These are phyloP conservation scores for Cydia strobilella DNA, from an alignment of 1,140 invertebrate genomes.

Conservation along the genomic window DNA sequence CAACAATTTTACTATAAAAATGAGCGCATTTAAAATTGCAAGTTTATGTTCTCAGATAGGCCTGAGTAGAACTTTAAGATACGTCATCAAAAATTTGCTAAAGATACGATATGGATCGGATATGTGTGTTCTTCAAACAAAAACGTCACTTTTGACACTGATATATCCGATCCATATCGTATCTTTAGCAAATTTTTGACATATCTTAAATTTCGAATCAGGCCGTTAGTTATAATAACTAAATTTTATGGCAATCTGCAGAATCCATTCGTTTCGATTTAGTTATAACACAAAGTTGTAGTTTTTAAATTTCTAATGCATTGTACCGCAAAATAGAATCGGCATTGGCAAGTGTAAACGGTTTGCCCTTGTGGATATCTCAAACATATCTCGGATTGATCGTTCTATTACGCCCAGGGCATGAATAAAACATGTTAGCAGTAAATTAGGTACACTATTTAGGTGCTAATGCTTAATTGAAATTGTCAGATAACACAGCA, in stretches of 20 bases:
- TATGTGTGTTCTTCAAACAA: too few relatives aligned
- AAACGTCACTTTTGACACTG: too few relatives aligned
- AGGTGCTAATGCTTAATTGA: too few relatives aligned
- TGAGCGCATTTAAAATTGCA: neutral
- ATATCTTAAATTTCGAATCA: too few relatives aligned
- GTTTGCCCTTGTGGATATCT: neutral
- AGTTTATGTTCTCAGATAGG: conserved; percentile 2
- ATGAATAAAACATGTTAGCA: neutral
- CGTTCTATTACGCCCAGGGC: neutral
- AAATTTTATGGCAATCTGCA: conserved; percentile 11
- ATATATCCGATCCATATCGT: too few relatives aligned
- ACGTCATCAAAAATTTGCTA: too few relatives aligned
- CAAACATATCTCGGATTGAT: neutral
- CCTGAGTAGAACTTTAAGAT: too few relatives aligned
- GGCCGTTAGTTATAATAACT: neutral
- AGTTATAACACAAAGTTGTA: neutral
- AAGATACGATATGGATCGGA: too few relatives aligned
- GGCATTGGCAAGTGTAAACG: conserved; percentile 4
- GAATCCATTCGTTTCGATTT: conserved; percentile 23
- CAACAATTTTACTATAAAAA: conserved; percentile 2
- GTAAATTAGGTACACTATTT: too few relatives aligned
- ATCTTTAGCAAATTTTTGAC: too few relatives aligned
- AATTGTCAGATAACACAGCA: too few relatives aligned
- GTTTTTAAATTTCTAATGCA: conserved; percentile 5
- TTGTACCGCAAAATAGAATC: neutral